These are phyloP conservation scores for Fopius arisanus DNA, from an alignment of 1,140 invertebrate genomes.

Conservation along the genomic window DNA sequence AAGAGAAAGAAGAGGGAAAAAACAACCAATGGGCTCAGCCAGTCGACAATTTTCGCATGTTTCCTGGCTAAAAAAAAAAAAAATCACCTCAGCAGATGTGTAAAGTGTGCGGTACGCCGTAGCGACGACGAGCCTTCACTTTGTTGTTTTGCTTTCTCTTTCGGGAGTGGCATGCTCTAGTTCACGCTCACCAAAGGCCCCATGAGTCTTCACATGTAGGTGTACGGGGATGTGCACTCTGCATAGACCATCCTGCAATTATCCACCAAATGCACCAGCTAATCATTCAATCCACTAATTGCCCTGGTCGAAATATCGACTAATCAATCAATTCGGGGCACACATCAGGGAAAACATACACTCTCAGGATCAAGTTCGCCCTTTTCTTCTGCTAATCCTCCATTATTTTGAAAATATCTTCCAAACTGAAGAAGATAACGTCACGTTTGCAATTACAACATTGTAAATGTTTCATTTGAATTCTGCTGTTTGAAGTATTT, in stretches of 20 bases:
- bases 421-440: no score
- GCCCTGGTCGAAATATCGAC: constrained; percentile 6
- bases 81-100: constrained; percentile 34
- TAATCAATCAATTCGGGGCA: no score
- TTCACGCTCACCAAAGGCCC: constrained; percentile 46
- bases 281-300: constrained; percentile 46
- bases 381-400: no score
- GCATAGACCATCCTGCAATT: constrained; percentile 8
- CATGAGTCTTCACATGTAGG: constrained; percentile 20
- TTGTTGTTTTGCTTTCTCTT: constrained; percentile 65
- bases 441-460: no score
- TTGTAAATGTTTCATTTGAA: no score
- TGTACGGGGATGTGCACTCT: neutral
- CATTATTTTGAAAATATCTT: no score
- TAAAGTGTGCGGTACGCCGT: constrained; percentile 31
- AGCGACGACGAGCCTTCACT: constrained; percentile 47
- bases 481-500: no score
- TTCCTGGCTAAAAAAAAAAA: constrained; percentile 28
- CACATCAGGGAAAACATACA: no score
- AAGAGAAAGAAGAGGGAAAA: neutral
- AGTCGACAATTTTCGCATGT: constrained; percentile 39
- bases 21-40: neutral
- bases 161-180: constrained; percentile 65
- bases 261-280: constrained; percentile 13
- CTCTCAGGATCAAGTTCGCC: no score